Evolutionary conservation across 2,888 invertebrate genomes (phyloP), one percentile per base, ranked within the genome.

Genomic region (Papilio demoleus): DNA sequence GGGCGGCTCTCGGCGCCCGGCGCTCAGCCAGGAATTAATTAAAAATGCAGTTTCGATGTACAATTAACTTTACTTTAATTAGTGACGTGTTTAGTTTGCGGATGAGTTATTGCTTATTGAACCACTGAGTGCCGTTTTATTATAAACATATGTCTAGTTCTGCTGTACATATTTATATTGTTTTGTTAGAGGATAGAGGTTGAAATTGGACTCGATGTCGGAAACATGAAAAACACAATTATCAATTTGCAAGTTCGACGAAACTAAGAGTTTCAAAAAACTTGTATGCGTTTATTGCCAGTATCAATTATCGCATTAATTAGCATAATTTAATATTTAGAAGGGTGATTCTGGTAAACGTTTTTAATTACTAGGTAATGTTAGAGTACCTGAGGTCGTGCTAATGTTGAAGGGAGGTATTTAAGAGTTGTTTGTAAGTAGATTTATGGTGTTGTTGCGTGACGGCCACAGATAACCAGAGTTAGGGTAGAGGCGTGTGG

Each of bases 51-150:
- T 81, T 78, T 78, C 75, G 75, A 74, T 79, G 73, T 71, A 80
- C 81, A 80, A 83, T 85, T 82, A 81, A 81, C 78, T 82, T 78
- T 75, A 79, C 72, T 83, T 86, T 84, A 87, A 87, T 88, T 85
- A 86, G 84, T 84, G 80, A 86, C 84, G 78, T 84, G 84, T 81
- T 71, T 70, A 74, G 80, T 81, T 84, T 70, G n/a, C 72, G 66
- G 67, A 84, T 87, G 88, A 88, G 82, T 87, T 87, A 87, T 86
- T 73, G 85, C 81, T 75, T 86, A 87, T 87, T 85, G 84, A 80
- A 79, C 70, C 59, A 71, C 59, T 70, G 59, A 67, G 58, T 69
- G 77, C 73, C 56, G 69, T 64, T 68, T 56, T 56, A 56, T 27
- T 27, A 31, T 12, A 53, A 17, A 53, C 27, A 53, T 31, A n/a